phyloP scores from a whole-genome alignment of 1,140 invertebrate genomes.

The Galendromus occidentalis region DNA sequence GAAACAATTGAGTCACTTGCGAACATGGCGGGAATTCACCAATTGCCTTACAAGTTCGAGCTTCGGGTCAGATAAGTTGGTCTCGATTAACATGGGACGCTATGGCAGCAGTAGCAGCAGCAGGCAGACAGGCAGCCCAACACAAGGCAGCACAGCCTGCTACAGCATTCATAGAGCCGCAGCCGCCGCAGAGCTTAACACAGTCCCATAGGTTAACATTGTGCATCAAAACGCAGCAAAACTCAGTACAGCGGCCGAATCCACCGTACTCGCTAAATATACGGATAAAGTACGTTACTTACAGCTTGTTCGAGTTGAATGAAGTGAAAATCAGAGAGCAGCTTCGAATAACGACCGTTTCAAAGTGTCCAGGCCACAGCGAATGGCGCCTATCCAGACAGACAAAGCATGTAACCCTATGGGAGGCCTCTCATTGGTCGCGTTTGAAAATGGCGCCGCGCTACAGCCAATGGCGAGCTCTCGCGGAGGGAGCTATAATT shows the following conservation, averaged over 20 bases:
- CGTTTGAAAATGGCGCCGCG: background rate
- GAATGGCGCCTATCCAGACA: slow-evolving; percentile 1
- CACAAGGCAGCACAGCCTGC: background rate
- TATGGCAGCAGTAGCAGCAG: background rate
- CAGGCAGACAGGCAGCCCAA: background rate
- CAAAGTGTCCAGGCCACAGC: slow-evolving; percentile 10
- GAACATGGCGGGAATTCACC: too few species aligned
- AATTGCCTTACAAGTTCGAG: too few species aligned
- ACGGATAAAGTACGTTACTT: slow-evolving; percentile 8
- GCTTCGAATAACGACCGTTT: slow-evolving; percentile 9
- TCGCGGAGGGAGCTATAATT: background rate
- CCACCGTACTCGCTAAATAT: background rate
- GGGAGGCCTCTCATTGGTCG: background rate
- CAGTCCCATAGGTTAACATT: slow-evolving; percentile 10
- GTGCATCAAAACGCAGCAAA: background rate
- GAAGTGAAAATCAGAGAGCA: slow-evolving; percentile 6
- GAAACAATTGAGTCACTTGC: too few species aligned
- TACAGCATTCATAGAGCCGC: background rate
- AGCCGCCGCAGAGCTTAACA: background rate
- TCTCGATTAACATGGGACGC: slow-evolving; percentile 4
- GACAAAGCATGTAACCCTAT: slow-evolving; percentile 10
- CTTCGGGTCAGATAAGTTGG: too few species aligned
- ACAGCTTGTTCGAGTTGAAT: slow-evolving; percentile 4
- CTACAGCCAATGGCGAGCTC: background rate
- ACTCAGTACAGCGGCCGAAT: background rate